Base-by-base conservation (phyloP, 2,113 vertebrate species). In the Pteruthius melanotis region DNA sequence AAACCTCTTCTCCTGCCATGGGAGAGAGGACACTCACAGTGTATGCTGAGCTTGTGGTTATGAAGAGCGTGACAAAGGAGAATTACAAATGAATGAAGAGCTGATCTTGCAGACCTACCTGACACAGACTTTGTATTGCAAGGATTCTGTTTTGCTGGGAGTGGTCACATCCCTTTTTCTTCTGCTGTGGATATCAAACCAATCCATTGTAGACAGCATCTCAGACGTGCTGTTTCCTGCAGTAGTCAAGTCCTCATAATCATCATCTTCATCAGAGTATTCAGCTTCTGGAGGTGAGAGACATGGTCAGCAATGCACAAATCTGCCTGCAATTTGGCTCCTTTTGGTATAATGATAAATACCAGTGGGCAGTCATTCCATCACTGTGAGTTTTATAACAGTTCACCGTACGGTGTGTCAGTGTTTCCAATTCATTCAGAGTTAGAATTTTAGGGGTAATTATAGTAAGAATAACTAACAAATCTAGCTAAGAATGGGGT, bases 111-210 rank as follows among this genome's bases (percentile, higher is more conserved):
- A 82, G 61, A 69, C 97, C 59, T 90, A 98, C 98, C 98, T 97
- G 37, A 96, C 93, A 52, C 98, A 98, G 72, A 98, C 59, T 66
- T 94, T 97, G 75, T 98, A 98, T 23, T 90, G 66, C 45, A 98
- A 87, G 0, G 59, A 61, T 82, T 74, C 83, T 88, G 90, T 77
- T 86, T 94, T 97, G 26, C 61, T 71, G 24, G 61, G 35, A 54
- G 60, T 21, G 4, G 22, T 56, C 30, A 79, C 74, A 35, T 97
- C 91, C 69, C 98, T 97, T 93, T 93, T 98, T 37, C 95, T 97
- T 76, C 98, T 97, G 19, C 42, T 97, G 47, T 13, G 97, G 42
- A 98, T 96, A 70, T 98, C 98, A 89, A 98, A 97, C 98, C 97
- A 98, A 44, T 97, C 97, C 17, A 97, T 89, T 63, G 54, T 44